Evolutionary conservation across 2,888 invertebrate genomes (phyloP), one percentile per base, ranked within the genome.

Genomic region (Julus scandinavius): DNA sequence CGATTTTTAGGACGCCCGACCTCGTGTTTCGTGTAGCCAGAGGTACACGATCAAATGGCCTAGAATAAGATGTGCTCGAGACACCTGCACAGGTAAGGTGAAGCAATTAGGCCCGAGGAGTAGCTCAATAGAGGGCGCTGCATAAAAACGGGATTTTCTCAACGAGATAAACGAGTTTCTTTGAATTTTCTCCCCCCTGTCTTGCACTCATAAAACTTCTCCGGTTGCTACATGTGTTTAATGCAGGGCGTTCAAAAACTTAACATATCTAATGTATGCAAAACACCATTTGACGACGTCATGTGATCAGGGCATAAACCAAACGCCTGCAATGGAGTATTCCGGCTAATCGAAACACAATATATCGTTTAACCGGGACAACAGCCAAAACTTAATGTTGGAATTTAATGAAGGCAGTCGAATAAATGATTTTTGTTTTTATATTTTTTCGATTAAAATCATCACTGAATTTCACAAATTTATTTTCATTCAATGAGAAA

Each of bases 1-100:
- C 20, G 20, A 63, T 63, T 63, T 63, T n/a, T 20, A 63, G 63
- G 63, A n/a, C 20, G 63, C n/a, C n/a, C 63, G 63, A 63, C 63
- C 63, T 63, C 63, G 20, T 63, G 63, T 63, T 20, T 20, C 6
- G 63, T 5, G 63, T 63, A 63, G 63, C 63, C 63, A 63, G 63
- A 63, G 63, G 63, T 63, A 63, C 63, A 20, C 63, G 63, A 63
- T 63, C 20, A 63, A 63, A 63, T 63, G 63, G 63, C 63, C 63
- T 63, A 63, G 63, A 63, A 63, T 63, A 63, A 63, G 63, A 63
- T 63, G 63, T 63, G 63, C 63, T 20, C 20, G 20, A 63, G 15
- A 63, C 63, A 63, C 63, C 63, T 63, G 63, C 63, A 5, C 63
- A 63, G 63, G 63, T 63, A 20, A 63, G 63, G 63, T 63, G n/a